Base-by-base conservation (phyloP, 2,888 invertebrate species). In the Teleiodes luculella region DNA sequence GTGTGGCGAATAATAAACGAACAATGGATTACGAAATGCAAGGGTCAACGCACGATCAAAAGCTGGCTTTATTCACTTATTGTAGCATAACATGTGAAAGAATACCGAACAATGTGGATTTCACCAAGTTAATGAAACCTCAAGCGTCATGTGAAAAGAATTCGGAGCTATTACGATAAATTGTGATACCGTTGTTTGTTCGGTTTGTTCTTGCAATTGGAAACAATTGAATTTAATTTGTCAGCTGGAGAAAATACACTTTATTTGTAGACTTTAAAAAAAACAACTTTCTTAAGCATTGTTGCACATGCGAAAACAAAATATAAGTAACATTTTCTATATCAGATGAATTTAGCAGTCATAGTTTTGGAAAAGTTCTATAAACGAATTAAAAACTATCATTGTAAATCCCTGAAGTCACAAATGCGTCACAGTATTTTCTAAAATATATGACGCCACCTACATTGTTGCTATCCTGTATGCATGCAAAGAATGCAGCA, bases 21-120 rank as follows among this genome's bases (percentile, higher is more conserved):
- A 81, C 80, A 83, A 76, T 76, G 72, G 70, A 65, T 82, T 78
- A 75, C 74, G 68, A 77, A 81, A 79, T 66, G 63, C 53, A 64
- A 68, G 67, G 81, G 78, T 82, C 80, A 78, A 71, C 68, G 81
- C 62, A 76, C 83, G 62, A 62, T 65, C 54, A 59, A 45, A 41
- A 55, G 56, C 56, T 57, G 56, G 59, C 57, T 57, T 64, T 52
- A 28, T 43, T 28, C 43, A 28, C 37, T 37, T 37, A 58, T 55
- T 53, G 33, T 54, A 48, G 53, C 57, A 20, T 13, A 48, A 53
- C 24, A 41, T 48, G 46, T 48, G 53, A 48, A 36, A 48, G 39
- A 53, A 31, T 10, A 6, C 3, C 37, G 37, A 51, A 51, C 51
- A 51, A 51, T 41, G 30, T 10, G n/a, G 51, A 51, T 51, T 51